Percentiles rank a stretch among this genome's conserved stretches.
Evolutionary conservation across 2,113 vertebrate genomes (phyloP).

Genomic region (Isichthys henryi): DNA sequence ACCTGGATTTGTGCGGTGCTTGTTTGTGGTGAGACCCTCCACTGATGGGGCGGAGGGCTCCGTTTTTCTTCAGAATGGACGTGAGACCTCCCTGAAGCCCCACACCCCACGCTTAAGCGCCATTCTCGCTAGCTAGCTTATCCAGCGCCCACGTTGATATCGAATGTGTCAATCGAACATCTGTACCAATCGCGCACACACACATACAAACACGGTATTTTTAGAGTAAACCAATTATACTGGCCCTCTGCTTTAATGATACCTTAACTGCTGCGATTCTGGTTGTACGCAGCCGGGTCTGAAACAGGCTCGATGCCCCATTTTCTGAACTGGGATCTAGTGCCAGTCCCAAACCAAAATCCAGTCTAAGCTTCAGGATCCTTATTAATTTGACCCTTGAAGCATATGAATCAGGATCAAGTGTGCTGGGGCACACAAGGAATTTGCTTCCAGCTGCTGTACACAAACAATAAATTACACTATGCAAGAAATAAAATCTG

Average conservation of each 20-base stretch:
- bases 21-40: neutral
- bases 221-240: neutral
- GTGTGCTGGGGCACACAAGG: no score
- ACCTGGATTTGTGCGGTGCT: neutral
- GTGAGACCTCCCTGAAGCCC: constrained; percentile 7
- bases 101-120: neutral
- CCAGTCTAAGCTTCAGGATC: neutral
- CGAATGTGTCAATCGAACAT: neutral
- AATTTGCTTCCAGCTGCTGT: no score
- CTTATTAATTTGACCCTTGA: neutral
- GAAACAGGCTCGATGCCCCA: neutral
- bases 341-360: neutral
- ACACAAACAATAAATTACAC: no score
- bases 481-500: no score
- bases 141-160: neutral
- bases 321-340: neutral
- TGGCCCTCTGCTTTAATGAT: neutral
- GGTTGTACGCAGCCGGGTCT: neutral
- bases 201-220: neutral
- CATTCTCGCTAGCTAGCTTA: constrained; percentile 5
- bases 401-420: neutral
- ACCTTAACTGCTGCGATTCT: neutral
- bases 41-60: neutral
- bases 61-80: neutral
- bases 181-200: neutral